Evolutionary conservation across 2,113 vertebrate species (phyloP).

Genomic region (Nerophis ophidion): DNA sequence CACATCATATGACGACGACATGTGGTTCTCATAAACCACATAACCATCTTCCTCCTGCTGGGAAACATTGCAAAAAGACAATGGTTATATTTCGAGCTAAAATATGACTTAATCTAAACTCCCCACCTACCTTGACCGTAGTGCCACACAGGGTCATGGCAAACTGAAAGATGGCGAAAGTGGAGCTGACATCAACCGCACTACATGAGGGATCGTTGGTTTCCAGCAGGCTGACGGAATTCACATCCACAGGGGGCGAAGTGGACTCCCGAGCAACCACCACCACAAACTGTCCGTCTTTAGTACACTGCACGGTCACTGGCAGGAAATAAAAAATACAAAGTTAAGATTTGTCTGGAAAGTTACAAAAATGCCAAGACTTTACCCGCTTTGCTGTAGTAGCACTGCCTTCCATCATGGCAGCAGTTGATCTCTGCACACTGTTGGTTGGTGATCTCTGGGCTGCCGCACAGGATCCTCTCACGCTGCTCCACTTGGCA

Average conservation of each 20-base stretch:
- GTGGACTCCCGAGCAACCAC: slow-evolving; percentile 61
- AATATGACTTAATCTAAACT: neutral
- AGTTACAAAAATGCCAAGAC: no score
- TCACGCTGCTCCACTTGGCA: slow-evolving; percentile 48
- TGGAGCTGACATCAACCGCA: slow-evolving; percentile 39
- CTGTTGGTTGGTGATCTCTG: slow-evolving; percentile 33
- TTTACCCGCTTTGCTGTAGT: slow-evolving; percentile 63
- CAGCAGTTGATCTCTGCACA: slow-evolving; percentile 65
- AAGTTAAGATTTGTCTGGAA: no score
- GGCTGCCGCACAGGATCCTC: slow-evolving; percentile 56
- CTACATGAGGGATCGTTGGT: slow-evolving; percentile 35
- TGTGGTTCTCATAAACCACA: slow-evolving; percentile 68
- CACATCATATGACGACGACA: slow-evolving; percentile 64
- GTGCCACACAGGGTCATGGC: slow-evolving; percentile 68
- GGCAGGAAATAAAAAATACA: neutral
- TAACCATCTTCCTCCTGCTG: slow-evolving; percentile 49
- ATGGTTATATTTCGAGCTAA: neutral
- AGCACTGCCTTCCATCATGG: slow-evolving; percentile 55
- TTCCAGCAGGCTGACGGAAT: slow-evolving; percentile 52
- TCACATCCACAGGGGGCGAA: slow-evolving; percentile 53
- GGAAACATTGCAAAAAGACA: neutral
- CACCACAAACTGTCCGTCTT: slow-evolving; percentile 69
- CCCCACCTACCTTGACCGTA: slow-evolving; percentile 28
- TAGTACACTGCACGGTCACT: slow-evolving; percentile 74
- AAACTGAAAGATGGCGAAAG: slow-evolving; percentile 68